Evolutionary conservation across 1,140 invertebrate species (phyloP), one percentile per base, ranked within the genome.

Genomic region (Cepaea nemoralis): DNA sequence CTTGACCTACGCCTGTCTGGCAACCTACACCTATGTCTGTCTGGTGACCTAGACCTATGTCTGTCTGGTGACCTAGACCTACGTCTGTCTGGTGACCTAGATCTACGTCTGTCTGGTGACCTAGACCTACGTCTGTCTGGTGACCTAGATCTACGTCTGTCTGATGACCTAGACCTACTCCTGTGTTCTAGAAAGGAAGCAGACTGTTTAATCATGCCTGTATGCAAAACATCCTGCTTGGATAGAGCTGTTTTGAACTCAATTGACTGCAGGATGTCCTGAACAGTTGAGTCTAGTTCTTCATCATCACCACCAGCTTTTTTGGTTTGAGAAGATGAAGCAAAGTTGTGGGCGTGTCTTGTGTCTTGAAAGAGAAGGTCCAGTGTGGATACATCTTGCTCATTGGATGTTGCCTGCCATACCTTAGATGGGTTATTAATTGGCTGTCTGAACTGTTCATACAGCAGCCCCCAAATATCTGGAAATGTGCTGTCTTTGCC

Each of bases 181-280:
- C n/a, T n/a, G n/a, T n/a, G n/a, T n/a, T n/a, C n/a, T n/a, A n/a
- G n/a, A n/a, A n/a, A n/a, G n/a, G n/a, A n/a, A n/a, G n/a, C n/a
- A n/a, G n/a, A n/a, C n/a, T n/a, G n/a, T n/a, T n/a, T n/a, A n/a
- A n/a, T n/a, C n/a, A n/a, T n/a, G n/a, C n/a, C n/a, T n/a, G n/a
- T n/a, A 69, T 87, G 75, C 27, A 78, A 31, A 66, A 86, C 81
- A 35, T 85, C 78, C 75, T 85, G 82, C 75, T 89, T 89, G 5
- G 89, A 91, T 82, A 91, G 85, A 77, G 89, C 90, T 89, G 90
- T 89, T 85, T 91, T 89, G 84, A 91, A 91, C 5, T 89, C 90
- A 66, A 91, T 91, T 39, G 89, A 90, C 76, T 91, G 88, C 27
- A 91, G 70, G 48, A 91, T 90, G 81, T 90, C 89, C 87, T 90